Evolutionary conservation across 2,113 vertebrate genomes (phyloP).

Genomic region (Tachysurus vachellii): DNA sequence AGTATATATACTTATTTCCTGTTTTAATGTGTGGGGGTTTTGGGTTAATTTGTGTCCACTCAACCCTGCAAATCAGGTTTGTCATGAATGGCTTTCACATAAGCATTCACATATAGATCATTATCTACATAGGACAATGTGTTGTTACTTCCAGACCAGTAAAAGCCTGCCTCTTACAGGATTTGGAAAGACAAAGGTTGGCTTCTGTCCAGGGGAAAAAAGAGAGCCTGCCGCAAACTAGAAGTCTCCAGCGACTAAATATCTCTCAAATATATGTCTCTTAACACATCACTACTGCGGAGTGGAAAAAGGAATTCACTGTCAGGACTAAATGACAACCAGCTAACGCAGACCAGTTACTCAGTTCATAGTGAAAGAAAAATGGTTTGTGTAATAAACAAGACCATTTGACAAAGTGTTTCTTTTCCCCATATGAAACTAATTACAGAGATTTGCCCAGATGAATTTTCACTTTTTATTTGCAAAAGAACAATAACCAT

Average conservation of each 20-base stretch:
- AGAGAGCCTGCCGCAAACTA: constrained; percentile 37
- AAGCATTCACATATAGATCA: constrained; percentile 39
- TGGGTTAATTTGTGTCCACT: constrained; percentile 36
- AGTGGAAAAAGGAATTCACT: constrained; percentile 34
- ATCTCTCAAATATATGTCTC: constrained; percentile 15
- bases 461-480: constrained; percentile 29
- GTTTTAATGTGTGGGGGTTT: constrained; percentile 20
- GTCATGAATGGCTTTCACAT: constrained; percentile 41
- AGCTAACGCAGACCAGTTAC: constrained; percentile 14
- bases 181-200: constrained; percentile 44
- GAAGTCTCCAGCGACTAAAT: constrained; percentile 28
- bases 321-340: constrained; percentile 26
- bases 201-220: constrained; percentile 23
- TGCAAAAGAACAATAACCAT: constrained; percentile 36
- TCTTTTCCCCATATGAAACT: background rate
- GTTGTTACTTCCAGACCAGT: constrained; percentile 40
- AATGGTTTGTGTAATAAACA: background rate
- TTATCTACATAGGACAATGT: constrained; percentile 42
- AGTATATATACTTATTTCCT: background rate
- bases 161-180: constrained; percentile 37
- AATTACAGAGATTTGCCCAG: background rate
- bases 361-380: background rate
- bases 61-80: constrained; percentile 35
- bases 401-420: background rate
- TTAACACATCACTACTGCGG: constrained; percentile 22